Evolutionary conservation across 2,113 vertebrate species (phyloP).

Genomic region (Haliaeetus leucogaster): DNA sequence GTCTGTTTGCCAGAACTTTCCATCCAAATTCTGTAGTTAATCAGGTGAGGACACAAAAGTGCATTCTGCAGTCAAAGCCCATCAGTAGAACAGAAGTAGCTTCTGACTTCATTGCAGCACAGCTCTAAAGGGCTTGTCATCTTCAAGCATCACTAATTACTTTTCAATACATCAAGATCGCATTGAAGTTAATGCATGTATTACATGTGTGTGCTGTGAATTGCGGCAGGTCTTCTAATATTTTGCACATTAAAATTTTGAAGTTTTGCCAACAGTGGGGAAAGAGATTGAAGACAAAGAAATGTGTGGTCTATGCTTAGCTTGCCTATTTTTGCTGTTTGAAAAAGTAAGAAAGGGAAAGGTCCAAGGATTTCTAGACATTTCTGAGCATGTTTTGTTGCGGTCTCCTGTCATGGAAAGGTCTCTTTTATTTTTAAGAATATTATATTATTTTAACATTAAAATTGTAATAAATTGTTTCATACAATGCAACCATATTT

Average conservation of each 20-base stretch:
- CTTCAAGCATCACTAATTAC: neutral
- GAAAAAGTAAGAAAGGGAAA: neutral
- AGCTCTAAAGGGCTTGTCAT: accelerated
- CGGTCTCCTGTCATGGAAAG: accelerated
- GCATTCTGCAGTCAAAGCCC: neutral
- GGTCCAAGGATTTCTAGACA: neutral
- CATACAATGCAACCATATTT: neutral
- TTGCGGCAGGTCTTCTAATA: neutral
- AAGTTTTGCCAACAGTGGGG: accelerated
- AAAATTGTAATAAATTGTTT: neutral
- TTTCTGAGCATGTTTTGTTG: neutral
- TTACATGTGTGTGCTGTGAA: neutral
- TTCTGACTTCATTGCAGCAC: neutral
- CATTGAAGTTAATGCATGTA: neutral
- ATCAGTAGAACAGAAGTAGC: neutral
- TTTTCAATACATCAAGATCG: neutral
- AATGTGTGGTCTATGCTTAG: neutral
- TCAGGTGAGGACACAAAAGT: neutral
- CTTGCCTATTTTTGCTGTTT: neutral
- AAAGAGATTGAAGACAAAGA: neutral
- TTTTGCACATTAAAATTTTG: neutral
- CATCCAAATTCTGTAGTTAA: neutral
- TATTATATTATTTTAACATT: neutral
- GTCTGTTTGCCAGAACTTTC: neutral
- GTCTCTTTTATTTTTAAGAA: neutral